A percentile compares a stretch with the other conserved stretches of the same genome.
These are phyloP conservation scores for Baccha elongata DNA, from an alignment of 2,888 invertebrate genomes.

Conservation along the genomic window DNA sequence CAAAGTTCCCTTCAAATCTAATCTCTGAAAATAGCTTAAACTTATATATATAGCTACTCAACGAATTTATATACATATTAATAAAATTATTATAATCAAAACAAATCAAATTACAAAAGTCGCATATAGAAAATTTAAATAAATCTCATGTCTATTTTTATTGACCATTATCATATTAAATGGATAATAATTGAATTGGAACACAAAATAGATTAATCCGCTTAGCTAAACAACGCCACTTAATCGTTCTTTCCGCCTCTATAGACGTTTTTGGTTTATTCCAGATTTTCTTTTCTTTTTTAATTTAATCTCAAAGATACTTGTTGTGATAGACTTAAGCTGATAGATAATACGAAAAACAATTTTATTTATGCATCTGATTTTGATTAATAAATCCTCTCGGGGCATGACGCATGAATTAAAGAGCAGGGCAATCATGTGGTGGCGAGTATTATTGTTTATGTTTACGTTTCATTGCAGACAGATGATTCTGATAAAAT, in stretches of 20 bases:
- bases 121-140: constrained; percentile 1
- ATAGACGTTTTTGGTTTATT: constrained; percentile 3
- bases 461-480: constrained; percentile 28
- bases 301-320: neutral
- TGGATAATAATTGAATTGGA: constrained; percentile 28
- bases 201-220: constrained; percentile 7
- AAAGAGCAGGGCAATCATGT: neutral
- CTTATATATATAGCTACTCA: neutral
- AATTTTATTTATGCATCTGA: neutral
- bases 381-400: constrained; percentile 7
- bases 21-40: neutral
- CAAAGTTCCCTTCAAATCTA: neutral
- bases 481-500: constrained; percentile 14
- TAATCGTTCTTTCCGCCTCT: neutral
- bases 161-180: constrained; percentile 16
- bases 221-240: constrained; percentile 1
- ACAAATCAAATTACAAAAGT: neutral
- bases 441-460: constrained; percentile 13
- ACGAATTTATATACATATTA: neutral
- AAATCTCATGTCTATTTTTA: constrained; percentile 9
- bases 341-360: neutral
- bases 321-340: neutral
- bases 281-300: neutral
- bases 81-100: constrained; percentile 12
- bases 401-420: neutral